Base-by-base conservation (phyloP, 2,797 vertebrate genomes). In the Melopsittacus undulatus region DNA sequence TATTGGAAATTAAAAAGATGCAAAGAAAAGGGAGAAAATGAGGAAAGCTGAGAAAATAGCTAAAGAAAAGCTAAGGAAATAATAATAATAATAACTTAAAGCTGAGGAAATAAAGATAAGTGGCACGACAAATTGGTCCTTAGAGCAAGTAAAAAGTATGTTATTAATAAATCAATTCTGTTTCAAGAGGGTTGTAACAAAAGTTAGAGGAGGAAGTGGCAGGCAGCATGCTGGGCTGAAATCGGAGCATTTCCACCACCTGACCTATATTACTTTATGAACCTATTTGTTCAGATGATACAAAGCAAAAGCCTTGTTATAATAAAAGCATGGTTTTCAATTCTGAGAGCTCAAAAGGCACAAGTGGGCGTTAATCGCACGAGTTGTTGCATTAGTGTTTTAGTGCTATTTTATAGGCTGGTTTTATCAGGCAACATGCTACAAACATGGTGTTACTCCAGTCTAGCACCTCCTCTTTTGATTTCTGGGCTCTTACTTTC, bases 61-160 rank as follows among this genome's bases (percentile, higher is more conserved):
- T 36, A 36, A 36, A 23, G 22, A 26, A 59, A 36, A 7, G 22
- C 23, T 59, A 24, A 36, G 56, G 56, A 36, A 59, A 36, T 59
- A 59, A 16, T n/a, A n/a, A 57, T 59, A 36, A 24, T 36, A n/a
- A 11, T 34, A 36, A 34, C 24, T 22, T 57, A 57, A 59, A 59
- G n/a, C n/a, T 26, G 56, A 36, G 23, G 23, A 59, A 36, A 36
- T 36, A 57, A 34, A 16, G 17, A 57, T 4, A 59, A n/a, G 21
- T 7, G 27, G 19, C 29, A 0, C 3, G 42, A 40, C 46, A 29
- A 42, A 75, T 17, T 9, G 36, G 36, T 56, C 29, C 26, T 59
- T 32, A 8, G 14, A 24, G 6, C 3, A 7, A n/a, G 9, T 21
- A 10, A 10, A 48, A 69, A 29, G 8, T 29, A 3, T 1, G 10